Evolutionary conservation across 2,797 vertebrate genomes (phyloP), one percentile per base, ranked within the genome.

Genomic region (Anas bahamensis): DNA sequence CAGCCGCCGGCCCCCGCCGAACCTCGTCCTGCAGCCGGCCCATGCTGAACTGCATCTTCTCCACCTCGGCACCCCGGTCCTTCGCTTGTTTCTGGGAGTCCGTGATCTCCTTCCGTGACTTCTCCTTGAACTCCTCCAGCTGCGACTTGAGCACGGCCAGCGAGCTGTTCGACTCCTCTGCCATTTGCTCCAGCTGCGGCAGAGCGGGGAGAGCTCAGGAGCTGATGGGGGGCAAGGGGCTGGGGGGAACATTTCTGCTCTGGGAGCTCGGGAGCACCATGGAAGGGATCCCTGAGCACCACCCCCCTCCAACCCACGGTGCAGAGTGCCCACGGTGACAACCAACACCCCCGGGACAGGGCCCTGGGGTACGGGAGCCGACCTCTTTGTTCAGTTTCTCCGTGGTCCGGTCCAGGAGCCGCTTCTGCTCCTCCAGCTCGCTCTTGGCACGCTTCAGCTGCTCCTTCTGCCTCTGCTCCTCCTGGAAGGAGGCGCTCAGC

Each of bases 381-480:
- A 99, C 99, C 98, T 99, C 99, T 95, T 98, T 99, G 96, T 97
- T 99, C 24, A 99, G 98, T 91, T 99, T 99, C 78, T 99, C 98
- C 10, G 99, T 97, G 4, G 98, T 98, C 63, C 98, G 97, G 89
- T 99, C 98, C 66, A 99, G 97, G 83, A 99, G 96, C 42, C 98
- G 97, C 92, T 99, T 99, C 97, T 99, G 98, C 88, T 99, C 99
- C 94, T 99, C 99, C 94, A 99, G 97, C 86, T 99, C 98, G 0
- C 53, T 96, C 97, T 99, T 99, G 88, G 98, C 95, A 3, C 98
- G 95, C 74, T 97, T 98, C 46, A 99, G 97, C 0, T 82, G 96
- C 79, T 99, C 99, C 68, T 98, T 98, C 97, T 99, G 99, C 93
- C 97, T 97, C 68, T 98, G 98, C 70, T 98, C 97, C 31, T 99